Conservation (phyloP, 2,797 vertebrate species). For the Melanotaenia trifasciata region DNA sequence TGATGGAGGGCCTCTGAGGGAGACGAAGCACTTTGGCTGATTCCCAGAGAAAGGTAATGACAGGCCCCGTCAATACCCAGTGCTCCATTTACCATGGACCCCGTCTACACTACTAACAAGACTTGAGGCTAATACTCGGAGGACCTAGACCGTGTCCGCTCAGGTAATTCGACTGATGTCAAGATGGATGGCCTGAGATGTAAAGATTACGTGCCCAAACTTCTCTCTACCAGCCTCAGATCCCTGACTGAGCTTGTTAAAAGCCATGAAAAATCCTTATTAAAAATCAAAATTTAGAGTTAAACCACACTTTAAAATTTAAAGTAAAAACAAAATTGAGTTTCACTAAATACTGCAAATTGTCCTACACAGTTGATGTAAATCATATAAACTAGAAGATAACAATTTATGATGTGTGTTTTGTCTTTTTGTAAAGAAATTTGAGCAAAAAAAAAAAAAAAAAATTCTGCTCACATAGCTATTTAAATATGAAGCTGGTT, state of each 20-base stretch:
- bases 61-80: slow-evolving; percentile 75
- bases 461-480: no score
- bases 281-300: slow-evolving; percentile 22
- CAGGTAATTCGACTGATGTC: slow-evolving; percentile 69
- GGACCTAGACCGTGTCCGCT: slow-evolving; percentile 60
- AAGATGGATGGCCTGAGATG: slow-evolving; percentile 67
- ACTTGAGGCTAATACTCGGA: slow-evolving; percentile 65
- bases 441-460: neutral
- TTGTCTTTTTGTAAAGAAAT: neutral
- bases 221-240: slow-evolving; percentile 31
- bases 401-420: neutral
- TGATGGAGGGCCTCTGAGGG: slow-evolving; percentile 71
- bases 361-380: neutral
- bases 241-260: slow-evolving; percentile 49
- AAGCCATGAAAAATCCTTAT: slow-evolving; percentile 34
- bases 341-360: neutral
- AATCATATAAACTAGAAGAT: neutral
- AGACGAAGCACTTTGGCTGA: slow-evolving; percentile 72
- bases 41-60: slow-evolving; percentile 80
- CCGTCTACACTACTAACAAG: slow-evolving; percentile 72
- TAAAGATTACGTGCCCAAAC: slow-evolving; percentile 64
- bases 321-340: neutral
- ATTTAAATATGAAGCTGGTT: neutral
- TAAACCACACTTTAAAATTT: neutral
- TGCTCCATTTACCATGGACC: slow-evolving; percentile 67